Conservation (phyloP, 1,140 invertebrate species). For the Pogonomyrmex californicus region DNA sequence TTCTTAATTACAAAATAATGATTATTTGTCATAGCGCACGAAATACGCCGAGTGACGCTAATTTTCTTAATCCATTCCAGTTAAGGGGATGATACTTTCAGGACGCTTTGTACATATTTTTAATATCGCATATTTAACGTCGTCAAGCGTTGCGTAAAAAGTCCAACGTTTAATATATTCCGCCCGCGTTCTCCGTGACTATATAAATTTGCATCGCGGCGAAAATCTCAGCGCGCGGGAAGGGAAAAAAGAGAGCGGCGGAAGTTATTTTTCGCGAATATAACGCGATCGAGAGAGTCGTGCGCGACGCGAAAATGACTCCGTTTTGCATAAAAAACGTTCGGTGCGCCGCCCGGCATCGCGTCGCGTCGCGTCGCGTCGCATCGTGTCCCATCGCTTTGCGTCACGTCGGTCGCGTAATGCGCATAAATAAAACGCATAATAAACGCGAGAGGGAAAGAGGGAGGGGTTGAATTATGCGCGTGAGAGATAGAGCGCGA, state of each 20-base stretch:
- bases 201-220: slow-evolving; percentile 41
- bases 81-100: neutral
- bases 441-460: slow-evolving; percentile 28
- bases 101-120: neutral
- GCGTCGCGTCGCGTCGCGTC: slow-evolving; percentile 1
- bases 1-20: neutral
- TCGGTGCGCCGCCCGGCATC: neutral
- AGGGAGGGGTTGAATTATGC: slow-evolving; percentile 52
- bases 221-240: slow-evolving; percentile 38
- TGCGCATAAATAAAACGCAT: slow-evolving; percentile 56
- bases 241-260: neutral
- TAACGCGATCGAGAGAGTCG: slow-evolving; percentile 55
- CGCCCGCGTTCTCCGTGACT: slow-evolving; percentile 41
- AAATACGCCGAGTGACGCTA: neutral
- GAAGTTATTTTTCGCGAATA: slow-evolving; percentile 59
- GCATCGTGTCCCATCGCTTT: neutral
- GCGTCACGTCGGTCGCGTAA: slow-evolving; percentile 39
- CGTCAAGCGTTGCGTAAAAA: slow-evolving; percentile 5
- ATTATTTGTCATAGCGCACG: neutral
- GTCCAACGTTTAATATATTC: slow-evolving; percentile 54
- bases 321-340: slow-evolving; percentile 55
- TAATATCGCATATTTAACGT: slow-evolving; percentile 40
- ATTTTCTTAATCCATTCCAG: neutral
- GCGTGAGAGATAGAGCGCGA: slow-evolving; percentile 47
- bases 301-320: slow-evolving; percentile 41